Percentiles rank a stretch among this genome's conserved stretches.
Evolutionary conservation across 2,797 vertebrate species (phyloP).

Genomic region (Serranus cabrilla): DNA sequence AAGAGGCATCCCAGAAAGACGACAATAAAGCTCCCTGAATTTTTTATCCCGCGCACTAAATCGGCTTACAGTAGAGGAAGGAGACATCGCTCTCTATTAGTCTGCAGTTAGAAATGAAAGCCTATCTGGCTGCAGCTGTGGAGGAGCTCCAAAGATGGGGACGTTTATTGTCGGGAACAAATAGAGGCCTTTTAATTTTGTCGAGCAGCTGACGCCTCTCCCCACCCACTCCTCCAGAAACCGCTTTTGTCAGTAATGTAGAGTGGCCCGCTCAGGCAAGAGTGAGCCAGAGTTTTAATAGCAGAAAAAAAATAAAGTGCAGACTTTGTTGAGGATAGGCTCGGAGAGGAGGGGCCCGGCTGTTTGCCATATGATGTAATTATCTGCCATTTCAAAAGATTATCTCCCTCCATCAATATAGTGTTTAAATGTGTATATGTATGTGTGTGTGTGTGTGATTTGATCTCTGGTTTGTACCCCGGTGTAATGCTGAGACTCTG

Average conservation of each 20-base stretch:
- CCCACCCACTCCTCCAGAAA: conserved; percentile 73
- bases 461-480: conserved; percentile 70
- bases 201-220: conserved; percentile 81
- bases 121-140: conserved; percentile 79
- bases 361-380: conserved; percentile 82
- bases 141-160: conserved; percentile 73
- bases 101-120: conserved; percentile 70
- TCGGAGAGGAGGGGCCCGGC: conserved; percentile 48
- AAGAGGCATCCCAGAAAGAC: conserved; percentile 37
- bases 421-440: conserved; percentile 57
- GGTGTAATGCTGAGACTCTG: conserved; percentile 77
- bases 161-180: conserved; percentile 79
- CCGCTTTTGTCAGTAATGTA: conserved; percentile 73
- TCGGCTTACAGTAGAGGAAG: conserved; percentile 71
- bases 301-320: conserved; percentile 42
- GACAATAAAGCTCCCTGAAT: conserved; percentile 52
- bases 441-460: conserved; percentile 48
- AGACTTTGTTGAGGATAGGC: conserved; percentile 54
- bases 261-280: conserved; percentile 62
- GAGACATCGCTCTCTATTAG: conserved; percentile 66
- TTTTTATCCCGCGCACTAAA: conserved; percentile 66
- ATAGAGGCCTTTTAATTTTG: conserved; percentile 81
- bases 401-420: conserved; percentile 74
- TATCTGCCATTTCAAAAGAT: conserved; percentile 79
- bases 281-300: conserved; percentile 61